A percentile compares a stretch with the other conserved stretches of the same genome.
These are phyloP conservation scores for Rousettus madagascariensis DNA, from an alignment of 2,797 vertebrate genomes.

Conservation along the genomic window DNA sequence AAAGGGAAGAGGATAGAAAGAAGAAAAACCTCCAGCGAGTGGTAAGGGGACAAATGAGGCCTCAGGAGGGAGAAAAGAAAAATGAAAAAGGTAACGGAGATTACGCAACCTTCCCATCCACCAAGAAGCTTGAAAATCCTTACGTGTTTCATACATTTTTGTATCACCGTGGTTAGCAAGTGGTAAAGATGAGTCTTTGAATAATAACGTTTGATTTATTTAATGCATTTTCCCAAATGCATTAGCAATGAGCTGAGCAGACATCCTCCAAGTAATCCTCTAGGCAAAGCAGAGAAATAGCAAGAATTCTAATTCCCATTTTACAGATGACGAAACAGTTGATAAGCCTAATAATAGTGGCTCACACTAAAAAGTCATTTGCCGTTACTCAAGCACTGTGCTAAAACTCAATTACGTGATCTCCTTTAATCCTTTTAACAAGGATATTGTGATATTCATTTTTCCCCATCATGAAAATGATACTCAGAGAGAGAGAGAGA, in stretches of 20 bases:
- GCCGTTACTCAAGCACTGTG: not conserved
- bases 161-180: not conserved
- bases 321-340: not conserved
- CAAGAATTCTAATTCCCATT: not conserved
- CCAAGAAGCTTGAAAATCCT: not conserved
- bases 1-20: not conserved
- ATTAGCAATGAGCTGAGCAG: not conserved
- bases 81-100: not conserved
- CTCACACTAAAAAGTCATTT: not conserved
- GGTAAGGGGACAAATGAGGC: not conserved
- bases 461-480: not conserved
- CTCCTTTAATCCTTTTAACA: not conserved
- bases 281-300: not conserved
- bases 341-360: not conserved
- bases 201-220: conserved; percentile 38
- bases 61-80: not conserved
- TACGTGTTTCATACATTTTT: not conserved
- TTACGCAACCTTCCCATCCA: not conserved
- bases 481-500: not conserved
- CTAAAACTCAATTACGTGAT: not conserved
- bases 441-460: not conserved
- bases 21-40: not conserved
- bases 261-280: not conserved
- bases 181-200: conserved; percentile 25
- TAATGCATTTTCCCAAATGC: not conserved